phyloP scores from a whole-genome alignment of 2,797 vertebrate genomes.

The Brachyalestes nurse region DNA sequence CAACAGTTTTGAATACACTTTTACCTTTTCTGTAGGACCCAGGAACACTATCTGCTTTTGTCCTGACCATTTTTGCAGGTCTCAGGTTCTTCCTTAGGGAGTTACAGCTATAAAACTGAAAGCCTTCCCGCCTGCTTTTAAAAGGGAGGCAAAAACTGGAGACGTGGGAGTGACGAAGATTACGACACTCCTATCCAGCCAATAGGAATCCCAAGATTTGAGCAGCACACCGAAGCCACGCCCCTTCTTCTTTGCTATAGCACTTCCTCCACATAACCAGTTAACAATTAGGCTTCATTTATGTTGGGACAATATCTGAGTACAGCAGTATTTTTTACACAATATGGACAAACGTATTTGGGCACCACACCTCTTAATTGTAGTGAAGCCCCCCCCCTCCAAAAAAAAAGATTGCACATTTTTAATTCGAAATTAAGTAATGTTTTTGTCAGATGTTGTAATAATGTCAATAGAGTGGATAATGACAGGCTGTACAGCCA shows the following conservation, averaged over 20 bases:
- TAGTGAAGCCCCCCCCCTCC: too few relatives aligned
- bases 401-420: too few relatives aligned
- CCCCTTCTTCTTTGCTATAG: background rate
- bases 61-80: constrained; percentile 73
- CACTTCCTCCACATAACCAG: background rate
- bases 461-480: too few relatives aligned
- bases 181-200: background rate
- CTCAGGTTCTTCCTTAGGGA: accelerated
- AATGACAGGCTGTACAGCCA: too few relatives aligned
- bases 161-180: background rate
- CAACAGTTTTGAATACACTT: accelerated
- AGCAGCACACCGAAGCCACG: background rate
- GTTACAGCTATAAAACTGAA: too few relatives aligned
- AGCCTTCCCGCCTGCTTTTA: constrained; percentile 53
- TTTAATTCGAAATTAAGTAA: too few relatives aligned
- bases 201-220: background rate
- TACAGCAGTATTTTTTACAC: too few relatives aligned
- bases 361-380: too few relatives aligned
- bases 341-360: too few relatives aligned
- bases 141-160: background rate
- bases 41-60: constrained; percentile 81
- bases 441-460: too few relatives aligned
- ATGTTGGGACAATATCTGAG: background rate
- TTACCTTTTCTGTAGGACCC: constrained; percentile 80
- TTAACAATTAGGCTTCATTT: background rate